Evolutionary conservation across 2,797 vertebrate species (phyloP).

Genomic region (Alectoris magna): DNA sequence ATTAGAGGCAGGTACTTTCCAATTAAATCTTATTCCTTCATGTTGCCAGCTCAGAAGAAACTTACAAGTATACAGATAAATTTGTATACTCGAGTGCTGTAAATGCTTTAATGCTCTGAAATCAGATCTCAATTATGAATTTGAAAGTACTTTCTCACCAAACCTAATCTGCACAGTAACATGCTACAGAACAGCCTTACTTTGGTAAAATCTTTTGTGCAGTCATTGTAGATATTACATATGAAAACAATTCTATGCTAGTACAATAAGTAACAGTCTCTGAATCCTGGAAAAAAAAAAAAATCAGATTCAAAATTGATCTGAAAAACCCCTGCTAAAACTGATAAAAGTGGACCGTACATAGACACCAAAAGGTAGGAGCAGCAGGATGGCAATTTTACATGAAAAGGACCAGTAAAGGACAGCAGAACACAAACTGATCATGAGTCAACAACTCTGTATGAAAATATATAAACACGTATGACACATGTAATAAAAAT

Average conservation of each 20-base stretch:
- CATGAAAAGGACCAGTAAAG: fast-evolving
- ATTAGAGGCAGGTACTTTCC: neutral
- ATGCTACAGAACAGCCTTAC: neutral
- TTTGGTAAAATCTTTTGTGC: neutral
- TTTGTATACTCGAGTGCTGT: neutral
- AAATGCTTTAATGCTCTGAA: neutral
- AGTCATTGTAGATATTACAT: neutral
- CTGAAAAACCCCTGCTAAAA: neutral
- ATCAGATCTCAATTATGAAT: neutral
- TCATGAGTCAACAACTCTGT: neutral
- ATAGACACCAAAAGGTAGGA: neutral
- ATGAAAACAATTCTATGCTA: neutral
- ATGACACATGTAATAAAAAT: neutral
- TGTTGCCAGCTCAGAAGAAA: neutral
- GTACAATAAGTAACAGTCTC: neutral
- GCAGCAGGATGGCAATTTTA: neutral
- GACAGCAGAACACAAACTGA: neutral
- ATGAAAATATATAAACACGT: neutral
- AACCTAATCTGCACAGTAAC: neutral
- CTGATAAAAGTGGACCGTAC: neutral
- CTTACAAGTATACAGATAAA: neutral
- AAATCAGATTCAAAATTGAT: neutral
- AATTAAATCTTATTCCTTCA: neutral
- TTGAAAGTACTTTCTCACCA: neutral
- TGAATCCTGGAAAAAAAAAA: neutral